Conservation (phyloP, 2,888 invertebrate species). For the Anticlea derivata region DNA sequence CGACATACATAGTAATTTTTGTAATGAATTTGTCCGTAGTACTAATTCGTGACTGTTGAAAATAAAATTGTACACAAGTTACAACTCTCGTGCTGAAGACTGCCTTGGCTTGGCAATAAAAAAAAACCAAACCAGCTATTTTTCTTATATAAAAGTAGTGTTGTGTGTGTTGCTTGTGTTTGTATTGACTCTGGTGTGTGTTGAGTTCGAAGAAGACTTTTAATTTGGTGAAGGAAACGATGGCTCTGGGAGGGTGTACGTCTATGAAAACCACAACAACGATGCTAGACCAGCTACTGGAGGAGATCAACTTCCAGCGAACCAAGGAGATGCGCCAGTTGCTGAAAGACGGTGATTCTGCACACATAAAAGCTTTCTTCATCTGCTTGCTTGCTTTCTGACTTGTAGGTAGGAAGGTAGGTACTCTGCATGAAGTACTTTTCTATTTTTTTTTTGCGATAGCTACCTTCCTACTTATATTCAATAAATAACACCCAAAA, state of each 20-base stretch:
- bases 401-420: too few relatives aligned
- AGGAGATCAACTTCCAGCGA: conserved; percentile 96
- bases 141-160: too few relatives aligned
- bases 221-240: conserved; percentile 43
- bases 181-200: conserved; percentile 42
- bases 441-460: not conserved
- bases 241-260: conserved; percentile 69
- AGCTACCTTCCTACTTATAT: too few relatives aligned
- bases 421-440: too few relatives aligned
- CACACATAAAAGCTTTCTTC: not conserved
- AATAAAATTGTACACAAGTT: conserved; percentile 10
- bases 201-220: conserved; percentile 20
- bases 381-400: conserved; percentile 14
- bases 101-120: conserved; percentile 35
- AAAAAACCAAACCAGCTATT: too few relatives aligned
- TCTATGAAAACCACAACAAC: conserved; percentile 84
- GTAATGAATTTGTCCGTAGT: too few relatives aligned
- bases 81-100: conserved; percentile 23
- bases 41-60: not conserved
- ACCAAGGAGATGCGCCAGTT: conserved; percentile 96
- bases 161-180: too few relatives aligned
- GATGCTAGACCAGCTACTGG: conserved; percentile 92
- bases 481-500: too few relatives aligned
- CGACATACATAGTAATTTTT: too few relatives aligned
- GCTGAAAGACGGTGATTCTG: conserved; percentile 92